Evolutionary conservation across 2,888 invertebrate species (phyloP).

Genomic region (Leptopterna dolabrata): DNA sequence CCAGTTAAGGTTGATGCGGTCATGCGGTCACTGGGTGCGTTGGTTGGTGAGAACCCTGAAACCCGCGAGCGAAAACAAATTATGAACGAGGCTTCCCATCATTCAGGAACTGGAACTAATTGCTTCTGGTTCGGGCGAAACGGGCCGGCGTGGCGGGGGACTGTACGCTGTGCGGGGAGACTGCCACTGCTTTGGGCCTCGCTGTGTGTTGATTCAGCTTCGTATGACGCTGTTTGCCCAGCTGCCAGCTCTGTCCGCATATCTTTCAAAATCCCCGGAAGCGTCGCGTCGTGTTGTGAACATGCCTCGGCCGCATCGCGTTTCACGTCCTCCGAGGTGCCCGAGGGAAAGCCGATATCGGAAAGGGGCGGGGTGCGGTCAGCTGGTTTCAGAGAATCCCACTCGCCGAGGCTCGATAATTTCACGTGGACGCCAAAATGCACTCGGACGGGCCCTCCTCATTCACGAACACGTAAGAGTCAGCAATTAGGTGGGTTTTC

Average conservation of each 20-base stretch:
- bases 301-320: neutral
- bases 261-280: neutral
- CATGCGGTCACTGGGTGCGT: too few relatives aligned
- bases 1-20: too few relatives aligned
- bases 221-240: conserved; percentile 19
- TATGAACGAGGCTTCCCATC: conserved; percentile 21
- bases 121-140: neutral
- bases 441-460: too few relatives aligned
- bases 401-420: too few relatives aligned
- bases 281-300: neutral
- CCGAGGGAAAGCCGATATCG: too few relatives aligned
- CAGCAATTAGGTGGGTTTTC: too few relatives aligned
- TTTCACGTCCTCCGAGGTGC: too few relatives aligned
- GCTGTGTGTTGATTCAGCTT: neutral
- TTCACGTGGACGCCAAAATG: too few relatives aligned
- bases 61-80: conserved; percentile 9
- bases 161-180: neutral
- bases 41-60: neutral
- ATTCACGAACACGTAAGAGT: too few relatives aligned
- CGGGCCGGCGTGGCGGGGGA: neutral
- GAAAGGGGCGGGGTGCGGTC: too few relatives aligned
- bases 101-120: conserved; percentile 11
- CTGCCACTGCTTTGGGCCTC: too few relatives aligned
- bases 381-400: too few relatives aligned
- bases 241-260: conserved; percentile 3